Evolutionary conservation across 2,888 invertebrate genomes (phyloP), one percentile per base, ranked within the genome.

Genomic region (Zaprionus lineosus): DNA sequence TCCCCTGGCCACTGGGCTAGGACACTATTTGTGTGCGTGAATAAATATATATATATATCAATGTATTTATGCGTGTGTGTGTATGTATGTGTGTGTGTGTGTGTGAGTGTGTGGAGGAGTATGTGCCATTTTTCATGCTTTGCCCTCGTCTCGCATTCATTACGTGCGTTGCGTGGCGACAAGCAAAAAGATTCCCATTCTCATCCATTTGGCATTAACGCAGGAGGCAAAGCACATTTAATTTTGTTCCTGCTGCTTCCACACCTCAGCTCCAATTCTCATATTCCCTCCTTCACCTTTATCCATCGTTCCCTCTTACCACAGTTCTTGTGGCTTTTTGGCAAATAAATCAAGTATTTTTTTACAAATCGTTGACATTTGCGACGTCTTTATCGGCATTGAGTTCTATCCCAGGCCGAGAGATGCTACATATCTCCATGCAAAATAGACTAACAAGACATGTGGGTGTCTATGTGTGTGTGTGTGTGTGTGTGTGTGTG

Each of bases 341-440:
- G 56, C 53, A 75, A 72, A 85, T 81, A 84, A 82, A 84, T 81
- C 84, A 85, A 77, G 77, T 64, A 79, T 85, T 84, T 81, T n/a
- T 85, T 74, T 83, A 82, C 85, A 82, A 82, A 82, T 82, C 85
- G 81, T 75, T 79, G 85, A 82, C 84, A 78, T 81, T 84, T 81
- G 77, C 81, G 71, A 74, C 74, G 67, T 83, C 81, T 84, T 78
- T 77, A 84, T 78, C 69, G 70, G 52, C 40, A 56, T 52, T 57
- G 62, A 62, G 40, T 61, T 61, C 21, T 34, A 34, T 28, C 47
- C 29, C 51, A 19, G 34, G 12, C 11, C 41, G n/a, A n/a, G 18
- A 28, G 8, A 11, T 11, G 9, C 48, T 34, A 34, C 16, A 34
- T 3, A 34, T 21, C 24, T 16, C 11, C 61, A 69, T 69, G 72